Percentiles rank a stretch among this genome's conserved stretches.
Evolutionary conservation across 2,888 invertebrate species (phyloP).

Genomic region (Lordiphosa fenestrarum): DNA sequence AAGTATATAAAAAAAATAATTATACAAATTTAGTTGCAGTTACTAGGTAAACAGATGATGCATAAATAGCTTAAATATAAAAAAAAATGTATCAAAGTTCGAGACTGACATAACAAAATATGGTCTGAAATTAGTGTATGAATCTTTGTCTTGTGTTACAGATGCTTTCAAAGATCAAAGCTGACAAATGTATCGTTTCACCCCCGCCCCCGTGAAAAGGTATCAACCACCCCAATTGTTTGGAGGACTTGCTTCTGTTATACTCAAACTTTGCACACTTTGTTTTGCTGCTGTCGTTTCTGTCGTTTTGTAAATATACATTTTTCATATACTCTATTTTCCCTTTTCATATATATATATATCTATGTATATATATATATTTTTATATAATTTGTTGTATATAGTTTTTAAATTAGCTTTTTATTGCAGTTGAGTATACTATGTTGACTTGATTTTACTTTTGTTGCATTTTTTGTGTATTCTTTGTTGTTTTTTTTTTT

Average conservation of each 20-base stretch:
- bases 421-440: constrained; percentile 69
- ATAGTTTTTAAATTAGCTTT: constrained; percentile 56
- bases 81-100: too few relatives aligned
- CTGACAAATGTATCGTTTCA: too few relatives aligned
- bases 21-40: too few relatives aligned
- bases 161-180: too few relatives aligned
- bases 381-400: constrained; percentile 46
- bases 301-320: constrained; percentile 62
- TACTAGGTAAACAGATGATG: too few relatives aligned
- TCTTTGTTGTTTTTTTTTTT: constrained; percentile 10
- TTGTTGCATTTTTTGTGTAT: constrained; percentile 13
- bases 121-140: too few relatives aligned
- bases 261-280: constrained; percentile 21
- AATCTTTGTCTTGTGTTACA: too few relatives aligned
- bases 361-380: constrained; percentile 21
- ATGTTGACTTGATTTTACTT: constrained; percentile 56
- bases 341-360: constrained; percentile 16
- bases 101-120: too few relatives aligned
- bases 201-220: too few relatives aligned
- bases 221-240: too few relatives aligned
- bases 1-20: too few relatives aligned
- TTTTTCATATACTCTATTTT: constrained; percentile 51
- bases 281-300: constrained; percentile 18
- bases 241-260: constrained; percentile 20
- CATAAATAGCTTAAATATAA: too few relatives aligned